A percentile compares a stretch with the other conserved stretches of the same genome.
phyloP scores from a whole-genome alignment of 2,797 vertebrate species.

The Coendou prehensilis region DNA sequence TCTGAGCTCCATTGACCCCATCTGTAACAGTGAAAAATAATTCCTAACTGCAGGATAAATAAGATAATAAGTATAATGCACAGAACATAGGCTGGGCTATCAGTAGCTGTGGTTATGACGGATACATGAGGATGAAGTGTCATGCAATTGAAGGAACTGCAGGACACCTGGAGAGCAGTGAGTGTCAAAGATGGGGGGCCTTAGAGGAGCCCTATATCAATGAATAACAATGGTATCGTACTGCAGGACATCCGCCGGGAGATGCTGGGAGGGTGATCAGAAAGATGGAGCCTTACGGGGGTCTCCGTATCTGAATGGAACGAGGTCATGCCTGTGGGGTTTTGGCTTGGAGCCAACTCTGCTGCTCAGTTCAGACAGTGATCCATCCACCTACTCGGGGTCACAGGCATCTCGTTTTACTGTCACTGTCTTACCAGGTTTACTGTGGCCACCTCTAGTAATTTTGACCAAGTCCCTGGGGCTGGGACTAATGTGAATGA shows the following conservation, averaged over 20 bases:
- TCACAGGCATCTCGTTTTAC: not conserved
- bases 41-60: not conserved
- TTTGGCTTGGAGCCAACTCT: not conserved
- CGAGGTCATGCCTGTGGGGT: not conserved
- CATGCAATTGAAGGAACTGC: not conserved
- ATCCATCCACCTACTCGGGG: not conserved
- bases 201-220: not conserved
- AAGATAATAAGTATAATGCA: not conserved
- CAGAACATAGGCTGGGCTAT: not conserved
- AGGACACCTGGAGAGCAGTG: not conserved
- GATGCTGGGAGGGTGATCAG: not conserved
- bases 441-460: not conserved
- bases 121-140: not conserved
- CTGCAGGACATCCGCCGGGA: too few species aligned
- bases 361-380: not conserved
- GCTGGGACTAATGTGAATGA: not conserved
- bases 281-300: not conserved
- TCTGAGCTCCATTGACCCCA: not conserved
- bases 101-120: not conserved
- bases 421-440: not conserved
- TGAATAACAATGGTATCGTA: too few species aligned
- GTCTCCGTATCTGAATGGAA: not conserved
- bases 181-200: not conserved
- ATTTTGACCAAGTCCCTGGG: not conserved
- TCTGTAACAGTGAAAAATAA: not conserved